These are phyloP conservation scores for Drosophila meridiana DNA, from an alignment of 2,888 invertebrate species.

Conservation along the genomic window DNA sequence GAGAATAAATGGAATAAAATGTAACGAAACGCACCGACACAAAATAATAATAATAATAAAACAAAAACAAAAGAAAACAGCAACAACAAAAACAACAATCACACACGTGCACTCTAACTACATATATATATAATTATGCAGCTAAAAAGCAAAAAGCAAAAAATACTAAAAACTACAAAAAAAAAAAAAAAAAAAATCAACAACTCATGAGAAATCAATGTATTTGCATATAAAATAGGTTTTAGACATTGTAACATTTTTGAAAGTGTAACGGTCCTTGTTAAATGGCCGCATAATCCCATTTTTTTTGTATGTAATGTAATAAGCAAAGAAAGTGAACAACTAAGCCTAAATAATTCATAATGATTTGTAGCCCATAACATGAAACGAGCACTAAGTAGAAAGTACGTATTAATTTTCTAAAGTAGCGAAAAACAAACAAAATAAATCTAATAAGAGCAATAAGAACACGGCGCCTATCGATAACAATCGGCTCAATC, in stretches of 20 bases:
- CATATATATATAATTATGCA: constrained; percentile 31
- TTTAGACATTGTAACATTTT: constrained; percentile 55
- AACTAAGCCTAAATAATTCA: constrained; percentile 70
- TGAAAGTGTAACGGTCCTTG: constrained; percentile 41
- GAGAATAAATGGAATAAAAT: constrained; percentile 31
- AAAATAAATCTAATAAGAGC: constrained; percentile 74
- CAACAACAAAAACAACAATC: constrained; percentile 25
- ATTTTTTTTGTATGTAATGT: constrained; percentile 57
- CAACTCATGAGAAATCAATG: constrained; percentile 43
- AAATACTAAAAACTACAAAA: not conserved
- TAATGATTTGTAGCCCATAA: constrained; percentile 73
- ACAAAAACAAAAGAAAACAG: constrained; percentile 15
- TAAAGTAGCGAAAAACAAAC: constrained; percentile 82
- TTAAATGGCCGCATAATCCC: constrained; percentile 26
- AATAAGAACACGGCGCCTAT: constrained; percentile 41
- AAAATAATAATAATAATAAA: constrained; percentile 1
- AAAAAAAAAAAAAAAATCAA: not conserved
- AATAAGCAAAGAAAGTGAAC: constrained; percentile 56
- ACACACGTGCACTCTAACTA: constrained; percentile 31
- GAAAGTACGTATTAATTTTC: constrained; percentile 83
- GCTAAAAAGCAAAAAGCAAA: constrained; percentile 45
- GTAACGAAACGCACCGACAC: constrained; percentile 52
- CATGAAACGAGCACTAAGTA: constrained; percentile 70
- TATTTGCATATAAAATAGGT: constrained; percentile 58
- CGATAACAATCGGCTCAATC: constrained; percentile 19